Percentiles rank a stretch among this genome's conserved stretches.
Evolutionary conservation across 2,888 invertebrate genomes (phyloP).

Genomic region (Agrotis exclamationis): DNA sequence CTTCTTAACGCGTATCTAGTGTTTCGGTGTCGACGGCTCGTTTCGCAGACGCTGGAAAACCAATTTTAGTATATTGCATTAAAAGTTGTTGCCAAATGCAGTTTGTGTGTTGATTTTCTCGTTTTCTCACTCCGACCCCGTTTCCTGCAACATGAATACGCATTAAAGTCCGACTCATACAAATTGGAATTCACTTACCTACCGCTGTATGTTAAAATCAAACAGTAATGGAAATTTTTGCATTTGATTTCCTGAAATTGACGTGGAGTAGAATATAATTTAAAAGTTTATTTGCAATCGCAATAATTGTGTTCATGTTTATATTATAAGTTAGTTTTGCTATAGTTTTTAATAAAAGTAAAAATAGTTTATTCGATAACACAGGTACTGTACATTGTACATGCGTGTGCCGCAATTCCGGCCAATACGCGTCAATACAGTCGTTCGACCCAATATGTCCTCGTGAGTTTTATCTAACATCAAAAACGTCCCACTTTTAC

Average conservation of each 20-base stretch:
- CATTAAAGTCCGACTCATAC: slow-evolving; percentile 53
- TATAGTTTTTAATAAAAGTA: neutral
- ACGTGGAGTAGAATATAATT: slow-evolving; percentile 13
- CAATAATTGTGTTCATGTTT: neutral
- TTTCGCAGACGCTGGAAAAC: slow-evolving; percentile 83
- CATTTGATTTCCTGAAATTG: slow-evolving; percentile 31
- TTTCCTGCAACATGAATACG: slow-evolving; percentile 61
- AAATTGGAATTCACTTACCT: slow-evolving; percentile 60
- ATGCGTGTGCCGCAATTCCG: slow-evolving; percentile 16
- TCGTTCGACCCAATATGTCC: slow-evolving; percentile 48
- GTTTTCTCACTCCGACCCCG: slow-evolving; percentile 54
- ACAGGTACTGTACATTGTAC: too few relatives aligned
- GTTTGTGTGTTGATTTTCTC: slow-evolving; percentile 75
- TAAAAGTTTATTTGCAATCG: slow-evolving; percentile 1
- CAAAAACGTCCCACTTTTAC: slow-evolving; percentile 70
- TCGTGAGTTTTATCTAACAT: slow-evolving; percentile 69
- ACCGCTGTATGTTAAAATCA: slow-evolving; percentile 50
- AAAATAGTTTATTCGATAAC: neutral
- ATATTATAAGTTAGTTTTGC: too few relatives aligned
- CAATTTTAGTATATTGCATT: slow-evolving; percentile 88
- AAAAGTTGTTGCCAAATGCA: slow-evolving; percentile 88
- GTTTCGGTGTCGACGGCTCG: slow-evolving; percentile 80
- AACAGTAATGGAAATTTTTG: slow-evolving; percentile 50
- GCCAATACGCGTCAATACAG: slow-evolving; percentile 41
- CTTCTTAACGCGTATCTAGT: slow-evolving; percentile 86